A percentile compares a stretch with the other conserved stretches of the same genome.
phyloP scores from a whole-genome alignment of 2,113 vertebrate genomes.

The Chaenocephalus aceratus region DNA sequence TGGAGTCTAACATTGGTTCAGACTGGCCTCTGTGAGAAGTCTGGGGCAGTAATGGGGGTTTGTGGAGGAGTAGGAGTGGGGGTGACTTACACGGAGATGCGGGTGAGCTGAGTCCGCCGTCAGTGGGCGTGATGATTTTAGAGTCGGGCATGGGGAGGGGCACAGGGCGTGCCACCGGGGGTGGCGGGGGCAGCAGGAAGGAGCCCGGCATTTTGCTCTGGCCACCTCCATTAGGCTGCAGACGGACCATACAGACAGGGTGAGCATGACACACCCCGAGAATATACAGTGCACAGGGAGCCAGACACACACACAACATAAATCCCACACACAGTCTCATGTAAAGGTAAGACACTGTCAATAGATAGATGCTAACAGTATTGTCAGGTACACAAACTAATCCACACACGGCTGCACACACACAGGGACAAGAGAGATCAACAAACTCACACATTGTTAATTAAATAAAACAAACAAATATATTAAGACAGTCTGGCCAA shows the following conservation, averaged over 20 bases:
- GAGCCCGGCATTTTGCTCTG: conserved; percentile 97
- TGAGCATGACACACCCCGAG: conserved; percentile 86
- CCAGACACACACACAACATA: conserved; percentile 41
- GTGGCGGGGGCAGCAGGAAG: conserved; percentile 96
- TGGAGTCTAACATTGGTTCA: conserved; percentile 27
- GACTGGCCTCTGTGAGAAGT: conserved; percentile 58
- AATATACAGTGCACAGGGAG: conserved; percentile 71
- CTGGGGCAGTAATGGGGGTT: conserved; percentile 69
- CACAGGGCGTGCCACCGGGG: conserved; percentile 96
- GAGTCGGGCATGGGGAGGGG: conserved; percentile 98
- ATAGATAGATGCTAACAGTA: conserved; percentile 23
- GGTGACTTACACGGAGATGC: conserved; percentile 96
- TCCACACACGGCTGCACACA: conserved; percentile 22
- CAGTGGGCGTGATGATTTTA: conserved; percentile 96
- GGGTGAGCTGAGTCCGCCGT: conserved; percentile 93
- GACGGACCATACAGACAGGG: conserved; percentile 94
- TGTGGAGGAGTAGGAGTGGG: conserved; percentile 76
- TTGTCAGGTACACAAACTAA: background rate
- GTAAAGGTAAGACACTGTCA: conserved; percentile 32
- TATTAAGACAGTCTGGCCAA: conserved; percentile 28
- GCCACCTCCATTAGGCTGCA: conserved; percentile 96
- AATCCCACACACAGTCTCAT: conserved; percentile 27
- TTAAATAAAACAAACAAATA: conserved; percentile 27
- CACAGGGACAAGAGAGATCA: conserved; percentile 11
- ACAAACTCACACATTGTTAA: conserved; percentile 29